These are phyloP conservation scores for Odontocerum albicorne DNA, from an alignment of 2,888 invertebrate genomes.

Conservation along the genomic window DNA sequence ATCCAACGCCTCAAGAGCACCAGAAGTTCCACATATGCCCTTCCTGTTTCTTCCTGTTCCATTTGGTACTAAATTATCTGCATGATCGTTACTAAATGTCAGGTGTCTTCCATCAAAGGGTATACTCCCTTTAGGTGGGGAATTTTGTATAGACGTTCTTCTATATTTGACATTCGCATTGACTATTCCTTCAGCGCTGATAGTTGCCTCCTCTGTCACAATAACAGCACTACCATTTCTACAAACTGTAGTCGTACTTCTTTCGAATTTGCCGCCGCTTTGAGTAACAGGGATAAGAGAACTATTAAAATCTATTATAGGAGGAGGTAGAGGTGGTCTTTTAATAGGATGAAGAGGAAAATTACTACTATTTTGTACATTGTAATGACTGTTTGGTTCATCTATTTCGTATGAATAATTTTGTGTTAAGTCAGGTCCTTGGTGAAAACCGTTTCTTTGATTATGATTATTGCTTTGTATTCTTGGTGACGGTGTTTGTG, in stretches of 20 bases:
- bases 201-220: conserved; percentile 53
- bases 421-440: neutral
- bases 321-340: conserved; percentile 16
- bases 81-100: conserved; percentile 47
- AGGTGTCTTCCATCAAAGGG: conserved; percentile 45
- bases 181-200: conserved; percentile 50
- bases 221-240: conserved; percentile 51
- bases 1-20: conserved; percentile 42
- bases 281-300: conserved; percentile 19
- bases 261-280: conserved; percentile 51
- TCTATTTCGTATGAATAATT: conserved; percentile 10
- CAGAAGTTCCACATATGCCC: conserved; percentile 35
- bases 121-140: conserved; percentile 48
- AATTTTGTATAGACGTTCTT: conserved; percentile 48
- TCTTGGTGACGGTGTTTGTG: conserved; percentile 36
- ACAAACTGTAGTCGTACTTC: conserved; percentile 49
- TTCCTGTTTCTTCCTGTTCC: conserved; percentile 41
- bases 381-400: neutral
- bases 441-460: too few species aligned
- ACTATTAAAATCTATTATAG: conserved; percentile 13
- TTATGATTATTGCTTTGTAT: conserved; percentile 43
- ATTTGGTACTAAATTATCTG: conserved; percentile 31
- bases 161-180: conserved; percentile 52
- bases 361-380: conserved; percentile 1
- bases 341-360: conserved; percentile 10